phyloP scores from a whole-genome alignment of 2,113 vertebrate species.

The Brachypteracias leptosomus region DNA sequence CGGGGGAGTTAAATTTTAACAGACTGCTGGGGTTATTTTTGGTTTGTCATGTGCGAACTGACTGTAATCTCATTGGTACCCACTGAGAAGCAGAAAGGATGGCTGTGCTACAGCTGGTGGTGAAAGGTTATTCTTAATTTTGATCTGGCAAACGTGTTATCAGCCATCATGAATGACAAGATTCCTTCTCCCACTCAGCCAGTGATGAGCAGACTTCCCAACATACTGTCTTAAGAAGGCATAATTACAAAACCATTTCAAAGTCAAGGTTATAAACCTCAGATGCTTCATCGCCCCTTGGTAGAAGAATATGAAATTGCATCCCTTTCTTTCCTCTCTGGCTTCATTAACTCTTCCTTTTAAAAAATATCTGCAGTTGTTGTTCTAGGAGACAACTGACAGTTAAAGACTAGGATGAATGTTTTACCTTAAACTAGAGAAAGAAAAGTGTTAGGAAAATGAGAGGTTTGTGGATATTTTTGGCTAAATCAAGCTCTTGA shows the following conservation, averaged over 20 bases:
- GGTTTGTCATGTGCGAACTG: constrained; percentile 34
- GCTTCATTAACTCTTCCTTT: not conserved
- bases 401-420: not conserved
- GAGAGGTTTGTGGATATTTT: not conserved
- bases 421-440: not conserved
- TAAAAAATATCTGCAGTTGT: not conserved
- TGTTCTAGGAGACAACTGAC: not conserved
- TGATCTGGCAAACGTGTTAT: constrained; percentile 18
- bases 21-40: constrained; percentile 54
- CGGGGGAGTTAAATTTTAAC: constrained; percentile 46
- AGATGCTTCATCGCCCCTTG: not conserved
- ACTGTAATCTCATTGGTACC: constrained; percentile 20
- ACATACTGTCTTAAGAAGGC: not conserved
- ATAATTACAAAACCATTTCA: constrained; percentile 15
- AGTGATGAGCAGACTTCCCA: not conserved
- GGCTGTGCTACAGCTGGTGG: constrained; percentile 21
- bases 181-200: constrained; percentile 38
- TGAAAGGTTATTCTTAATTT: constrained; percentile 54
- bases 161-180: constrained; percentile 32
- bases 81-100: constrained; percentile 26
- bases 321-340: not conserved
- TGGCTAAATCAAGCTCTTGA: not conserved
- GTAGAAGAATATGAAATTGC: not conserved
- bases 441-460: not conserved
- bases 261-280: constrained; percentile 4